Base-by-base conservation (phyloP, 2,797 vertebrate species). In the Clamator glandarius region DNA sequence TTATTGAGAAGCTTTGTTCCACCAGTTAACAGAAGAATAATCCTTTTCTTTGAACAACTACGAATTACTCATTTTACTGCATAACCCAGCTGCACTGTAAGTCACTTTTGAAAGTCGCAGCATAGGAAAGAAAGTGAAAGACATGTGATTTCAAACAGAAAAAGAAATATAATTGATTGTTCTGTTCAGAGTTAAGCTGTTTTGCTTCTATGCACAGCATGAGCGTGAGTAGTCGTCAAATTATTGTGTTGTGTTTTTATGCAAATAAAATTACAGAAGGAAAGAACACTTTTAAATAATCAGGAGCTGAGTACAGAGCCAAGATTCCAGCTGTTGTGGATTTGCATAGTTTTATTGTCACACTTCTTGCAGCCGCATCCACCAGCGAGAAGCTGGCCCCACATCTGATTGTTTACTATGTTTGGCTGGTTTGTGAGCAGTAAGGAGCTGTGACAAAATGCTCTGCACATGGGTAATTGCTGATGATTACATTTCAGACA, bases 1-100 rank as follows among this genome's bases (percentile, higher is more conserved):
- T 94, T 95, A 75, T 85, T 89, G 66, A 26, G 67, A 25, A 79
- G 80, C 95, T 97, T 96, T 96, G 94, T 96, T 89, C 67, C 75
- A 54, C 2, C 20, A 67, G 64, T 86, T 94, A 92, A 92, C 78
- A 90, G 84, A 39, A 74, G 76, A 89, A 90, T 50, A 91, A 92
- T 91, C 90, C 84, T 85, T 94, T 92, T 74, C 89, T 92, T 81
- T 69, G 46, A 93, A 59, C 72, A 66, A 18, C 84, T 86, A 59
- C 2, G 68, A 90, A 61, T 50, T 58, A 29, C 52, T 35, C 64
- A 15, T 84, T 89, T 92, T 42, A 39, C 72, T 8, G 5, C 74
- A 41, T 14, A 63, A 36, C 41, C 67, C 92, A 86, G 93, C 77
- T 78, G 90, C 88, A 84, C 74, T 90, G 80, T 93, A 92, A 87